phyloP scores from a whole-genome alignment of 2,797 vertebrate genomes.

The Halcyon leucocephala region DNA sequence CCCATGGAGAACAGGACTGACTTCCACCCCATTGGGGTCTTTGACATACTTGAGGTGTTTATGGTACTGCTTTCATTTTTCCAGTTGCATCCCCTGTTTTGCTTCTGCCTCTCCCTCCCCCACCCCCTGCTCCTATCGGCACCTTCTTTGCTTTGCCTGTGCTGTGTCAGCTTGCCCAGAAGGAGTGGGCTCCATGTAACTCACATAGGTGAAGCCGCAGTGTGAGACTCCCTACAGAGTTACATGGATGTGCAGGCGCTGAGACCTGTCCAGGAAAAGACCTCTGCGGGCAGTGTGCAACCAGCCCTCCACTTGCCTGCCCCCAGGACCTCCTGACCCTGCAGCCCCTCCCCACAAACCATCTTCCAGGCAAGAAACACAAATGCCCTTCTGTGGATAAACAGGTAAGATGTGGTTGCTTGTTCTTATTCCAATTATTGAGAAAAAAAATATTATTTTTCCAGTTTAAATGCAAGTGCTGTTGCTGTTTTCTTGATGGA shows the following conservation, averaged over 20 bases:
- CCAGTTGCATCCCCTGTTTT: slow-evolving; percentile 82
- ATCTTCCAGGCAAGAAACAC: neutral
- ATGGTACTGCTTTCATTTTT: neutral
- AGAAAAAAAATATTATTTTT: neutral
- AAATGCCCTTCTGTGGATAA: neutral
- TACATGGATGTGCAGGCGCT: slow-evolving; percentile 41
- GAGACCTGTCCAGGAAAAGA: slow-evolving; percentile 47
- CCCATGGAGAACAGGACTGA: neutral
- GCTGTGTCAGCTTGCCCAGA: slow-evolving; percentile 61
- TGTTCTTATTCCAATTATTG: neutral
- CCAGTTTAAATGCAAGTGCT: neutral
- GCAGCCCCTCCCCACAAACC: neutral
- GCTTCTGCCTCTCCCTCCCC: slow-evolving; percentile 74
- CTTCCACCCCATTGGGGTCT: neutral
- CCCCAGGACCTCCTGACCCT: rapidly evolving
- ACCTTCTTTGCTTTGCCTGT: slow-evolving; percentile 68
- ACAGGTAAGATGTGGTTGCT: rapidly evolving
- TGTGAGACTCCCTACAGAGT: slow-evolving; percentile 29
- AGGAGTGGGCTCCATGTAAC: slow-evolving; percentile 77
- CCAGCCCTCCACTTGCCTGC: neutral
- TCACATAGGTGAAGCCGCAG: neutral
- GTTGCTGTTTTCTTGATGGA: neutral
- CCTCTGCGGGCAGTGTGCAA: neutral
- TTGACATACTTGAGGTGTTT: neutral
- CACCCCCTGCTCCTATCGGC: neutral